Percentiles rank a stretch among this genome's conserved stretches.
Conservation (phyloP, 2,888 invertebrate species). For the Actias luna region DNA sequence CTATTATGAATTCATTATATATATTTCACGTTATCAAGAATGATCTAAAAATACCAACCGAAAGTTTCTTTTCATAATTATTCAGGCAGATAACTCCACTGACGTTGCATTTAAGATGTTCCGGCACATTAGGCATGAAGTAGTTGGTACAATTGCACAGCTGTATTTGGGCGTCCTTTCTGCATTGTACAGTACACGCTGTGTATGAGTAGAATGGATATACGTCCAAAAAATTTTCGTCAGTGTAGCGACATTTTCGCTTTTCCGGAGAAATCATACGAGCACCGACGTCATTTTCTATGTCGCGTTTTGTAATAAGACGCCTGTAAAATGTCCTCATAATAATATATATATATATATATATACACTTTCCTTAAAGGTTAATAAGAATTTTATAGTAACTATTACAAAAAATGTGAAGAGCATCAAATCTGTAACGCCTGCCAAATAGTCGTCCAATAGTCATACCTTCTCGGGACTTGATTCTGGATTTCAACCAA, state of each 20-base stretch:
- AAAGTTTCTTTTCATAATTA: slow-evolving; percentile 82
- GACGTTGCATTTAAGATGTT: slow-evolving; percentile 82
- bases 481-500: too few relatives aligned
- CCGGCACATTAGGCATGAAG: slow-evolving; percentile 84
- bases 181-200: slow-evolving; percentile 88
- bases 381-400: too few relatives aligned
- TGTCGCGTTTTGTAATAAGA: slow-evolving; percentile 81
- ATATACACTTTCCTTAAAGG: too few relatives aligned
- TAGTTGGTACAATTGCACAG: slow-evolving; percentile 87
- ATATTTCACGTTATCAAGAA: background rate
- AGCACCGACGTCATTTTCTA: slow-evolving; percentile 86
- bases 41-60: slow-evolving; percentile 62
- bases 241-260: slow-evolving; percentile 88
- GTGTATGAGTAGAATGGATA: slow-evolving; percentile 86
- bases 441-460: too few relatives aligned
- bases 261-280: slow-evolving; percentile 83
- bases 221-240: slow-evolving; percentile 83
- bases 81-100: slow-evolving; percentile 85
- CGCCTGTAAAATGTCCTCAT: slow-evolving; percentile 59
- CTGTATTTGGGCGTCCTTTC: slow-evolving; percentile 84
- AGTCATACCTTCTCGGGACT: too few relatives aligned
- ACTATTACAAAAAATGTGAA: too few relatives aligned
- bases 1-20: too few relatives aligned
- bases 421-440: too few relatives aligned
- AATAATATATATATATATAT: too few relatives aligned